These are phyloP conservation scores for Aphaenogaster floridana DNA, from an alignment of 1,140 invertebrate genomes.

Conservation along the genomic window DNA sequence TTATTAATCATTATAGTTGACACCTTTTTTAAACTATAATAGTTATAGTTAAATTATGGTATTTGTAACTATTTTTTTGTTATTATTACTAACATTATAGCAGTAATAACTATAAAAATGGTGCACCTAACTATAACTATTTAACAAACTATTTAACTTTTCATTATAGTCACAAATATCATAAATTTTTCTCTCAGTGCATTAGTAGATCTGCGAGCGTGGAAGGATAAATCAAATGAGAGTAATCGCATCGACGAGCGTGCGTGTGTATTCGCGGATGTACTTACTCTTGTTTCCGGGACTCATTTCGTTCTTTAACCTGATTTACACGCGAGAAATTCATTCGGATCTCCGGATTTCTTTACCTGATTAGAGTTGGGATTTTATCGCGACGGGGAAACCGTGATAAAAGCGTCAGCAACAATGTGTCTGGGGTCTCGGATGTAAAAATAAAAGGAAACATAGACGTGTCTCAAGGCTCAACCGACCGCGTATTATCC, in stretches of 20 bases:
- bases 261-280: not conserved
- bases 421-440: slow-evolving; percentile 41
- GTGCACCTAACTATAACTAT: too few species aligned
- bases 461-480: slow-evolving; percentile 69
- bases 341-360: not conserved
- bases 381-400: slow-evolving; percentile 20
- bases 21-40: too few species aligned
- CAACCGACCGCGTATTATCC: slow-evolving; percentile 59
- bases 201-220: not conserved
- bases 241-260: not conserved
- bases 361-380: not conserved
- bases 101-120: too few species aligned
- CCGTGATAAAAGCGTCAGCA: slow-evolving; percentile 47
- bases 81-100: too few species aligned
- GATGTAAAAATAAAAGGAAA: slow-evolving; percentile 75
- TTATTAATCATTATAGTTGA: too few species aligned
- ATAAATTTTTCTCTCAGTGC: too few species aligned
- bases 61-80: too few species aligned
- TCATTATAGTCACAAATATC: too few species aligned
- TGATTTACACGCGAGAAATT: not conserved
- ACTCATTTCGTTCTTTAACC: not conserved
- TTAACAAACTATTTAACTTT: too few species aligned
- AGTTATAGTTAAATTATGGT: too few species aligned
- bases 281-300: not conserved
- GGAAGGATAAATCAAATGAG: not conserved